A percentile compares a stretch with the other conserved stretches of the same genome.
phyloP scores from a whole-genome alignment of 1,140 invertebrate species.

The Solen grandis region DNA sequence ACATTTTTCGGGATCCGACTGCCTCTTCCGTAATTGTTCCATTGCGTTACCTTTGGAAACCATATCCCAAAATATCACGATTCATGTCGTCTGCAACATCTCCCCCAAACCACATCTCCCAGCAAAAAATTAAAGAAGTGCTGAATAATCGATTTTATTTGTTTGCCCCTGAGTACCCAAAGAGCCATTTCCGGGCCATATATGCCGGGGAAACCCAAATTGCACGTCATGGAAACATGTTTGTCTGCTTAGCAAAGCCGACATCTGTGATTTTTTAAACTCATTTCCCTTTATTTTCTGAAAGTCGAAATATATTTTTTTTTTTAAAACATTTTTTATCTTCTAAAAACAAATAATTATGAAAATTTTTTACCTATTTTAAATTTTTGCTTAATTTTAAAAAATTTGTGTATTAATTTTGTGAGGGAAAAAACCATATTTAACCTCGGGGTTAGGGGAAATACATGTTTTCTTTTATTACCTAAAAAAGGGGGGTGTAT shows the following conservation, averaged over 20 bases:
- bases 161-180: not conserved
- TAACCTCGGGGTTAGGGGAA: too few species aligned
- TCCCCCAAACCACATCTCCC: conserved; percentile 54
- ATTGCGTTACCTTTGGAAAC: conserved; percentile 38
- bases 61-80: not conserved
- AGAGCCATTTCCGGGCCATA: conserved; percentile 46
- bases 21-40: not conserved
- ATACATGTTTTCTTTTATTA: too few species aligned
- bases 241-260: conserved; percentile 31
- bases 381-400: not conserved
- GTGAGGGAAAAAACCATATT: too few species aligned
- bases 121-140: conserved; percentile 26
- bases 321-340: too few species aligned
- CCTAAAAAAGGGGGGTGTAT: too few species aligned
- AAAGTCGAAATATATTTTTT: too few species aligned
- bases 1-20: not conserved
- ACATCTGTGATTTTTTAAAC: conserved; percentile 47
- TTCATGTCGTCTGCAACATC: conserved; percentile 41
- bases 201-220: conserved; percentile 33
- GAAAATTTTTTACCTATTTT: not conserved
- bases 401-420: too few species aligned
- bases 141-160: conserved; percentile 46
- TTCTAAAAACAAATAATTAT: not conserved
- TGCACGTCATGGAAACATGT: not conserved
- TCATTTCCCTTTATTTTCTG: too few species aligned